Percentiles rank a stretch among this genome's conserved stretches.
Conservation (phyloP, 1,140 invertebrate species). For the Neodiprion lecontei region DNA sequence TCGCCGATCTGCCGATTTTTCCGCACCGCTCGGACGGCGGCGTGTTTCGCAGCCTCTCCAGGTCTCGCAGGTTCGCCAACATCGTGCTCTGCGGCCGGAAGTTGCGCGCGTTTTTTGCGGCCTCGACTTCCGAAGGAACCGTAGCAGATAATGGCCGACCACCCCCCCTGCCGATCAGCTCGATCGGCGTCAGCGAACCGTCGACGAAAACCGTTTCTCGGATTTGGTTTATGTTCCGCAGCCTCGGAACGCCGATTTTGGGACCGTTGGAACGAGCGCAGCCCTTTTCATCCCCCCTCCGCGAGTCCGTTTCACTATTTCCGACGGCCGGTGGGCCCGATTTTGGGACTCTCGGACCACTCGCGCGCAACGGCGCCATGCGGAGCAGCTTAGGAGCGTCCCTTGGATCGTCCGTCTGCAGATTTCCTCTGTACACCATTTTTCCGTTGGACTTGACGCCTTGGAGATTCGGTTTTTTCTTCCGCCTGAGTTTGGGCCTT, state of each 20-base stretch:
- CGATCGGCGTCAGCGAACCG: slow-evolving; percentile 22
- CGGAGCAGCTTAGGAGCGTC: slow-evolving; percentile 44
- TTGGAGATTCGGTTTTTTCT: too few species aligned
- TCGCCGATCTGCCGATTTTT: slow-evolving; percentile 1
- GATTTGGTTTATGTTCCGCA: slow-evolving; percentile 53
- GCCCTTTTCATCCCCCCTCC: slow-evolving; percentile 44
- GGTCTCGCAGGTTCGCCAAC: slow-evolving; percentile 48
- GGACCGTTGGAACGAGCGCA: slow-evolving; percentile 39
- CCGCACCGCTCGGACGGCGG: slow-evolving; percentile 34
- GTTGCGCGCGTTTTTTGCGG: neutral
- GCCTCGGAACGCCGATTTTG: slow-evolving; percentile 44
- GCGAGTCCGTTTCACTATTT: slow-evolving; percentile 42
- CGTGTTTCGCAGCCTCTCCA: slow-evolving; percentile 48
- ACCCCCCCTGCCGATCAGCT: neutral
- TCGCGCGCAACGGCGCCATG: slow-evolving; percentile 42
- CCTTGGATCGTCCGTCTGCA: slow-evolving; percentile 46
- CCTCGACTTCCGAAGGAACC: slow-evolving; percentile 19
- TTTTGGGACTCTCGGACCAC: slow-evolving; percentile 18
- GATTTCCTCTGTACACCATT: slow-evolving; percentile 48
- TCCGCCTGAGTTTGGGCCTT: too few species aligned
- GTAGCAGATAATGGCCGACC: slow-evolving; percentile 42
- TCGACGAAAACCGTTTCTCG: slow-evolving; percentile 45
- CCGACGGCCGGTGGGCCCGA: slow-evolving; percentile 27
- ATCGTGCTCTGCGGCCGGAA: slow-evolving; percentile 25
- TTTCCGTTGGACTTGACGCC: neutral